Evolutionary conservation across 2,113 vertebrate genomes (phyloP).

Genomic region (Lophius piscatorius): DNA sequence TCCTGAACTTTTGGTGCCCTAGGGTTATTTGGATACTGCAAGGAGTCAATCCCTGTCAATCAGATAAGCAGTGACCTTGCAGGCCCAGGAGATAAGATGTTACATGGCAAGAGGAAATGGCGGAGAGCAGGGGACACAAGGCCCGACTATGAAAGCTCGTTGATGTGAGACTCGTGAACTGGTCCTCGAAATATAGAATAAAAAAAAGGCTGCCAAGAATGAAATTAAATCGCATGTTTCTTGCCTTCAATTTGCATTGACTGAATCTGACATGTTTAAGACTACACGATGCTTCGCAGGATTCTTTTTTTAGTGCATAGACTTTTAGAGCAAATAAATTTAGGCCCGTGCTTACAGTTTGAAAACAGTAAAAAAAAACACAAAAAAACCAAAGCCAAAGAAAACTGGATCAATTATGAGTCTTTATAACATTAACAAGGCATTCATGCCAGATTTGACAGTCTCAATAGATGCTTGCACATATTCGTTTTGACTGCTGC

Average conservation of each 20-base stretch:
- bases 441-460: conserved; percentile 30
- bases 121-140: conserved; percentile 63
- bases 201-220: conserved; percentile 54
- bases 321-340: too few relatives aligned
- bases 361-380: too few relatives aligned
- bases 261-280: conserved; percentile 44
- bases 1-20: conserved; percentile 61
- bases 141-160: conserved; percentile 58
- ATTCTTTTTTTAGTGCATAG: too few relatives aligned
- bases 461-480: conserved; percentile 27
- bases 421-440: conserved; percentile 19
- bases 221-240: conserved; percentile 37
- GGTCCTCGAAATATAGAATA: conserved; percentile 55
- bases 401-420: conserved; percentile 1
- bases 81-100: conserved; percentile 69
- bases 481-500: conserved; percentile 2
- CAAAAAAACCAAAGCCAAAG: not conserved
- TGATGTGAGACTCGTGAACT: conserved; percentile 70
- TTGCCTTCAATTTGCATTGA: conserved; percentile 30
- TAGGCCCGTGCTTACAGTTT: too few relatives aligned
- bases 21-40: conserved; percentile 71
- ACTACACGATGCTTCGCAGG: too few relatives aligned
- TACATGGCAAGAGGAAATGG: conserved; percentile 72
- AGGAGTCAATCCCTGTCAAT: conserved; percentile 76
- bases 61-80: conserved; percentile 78